phyloP scores from a whole-genome alignment of 1,140 invertebrate species.

The Micrasema minimum region DNA sequence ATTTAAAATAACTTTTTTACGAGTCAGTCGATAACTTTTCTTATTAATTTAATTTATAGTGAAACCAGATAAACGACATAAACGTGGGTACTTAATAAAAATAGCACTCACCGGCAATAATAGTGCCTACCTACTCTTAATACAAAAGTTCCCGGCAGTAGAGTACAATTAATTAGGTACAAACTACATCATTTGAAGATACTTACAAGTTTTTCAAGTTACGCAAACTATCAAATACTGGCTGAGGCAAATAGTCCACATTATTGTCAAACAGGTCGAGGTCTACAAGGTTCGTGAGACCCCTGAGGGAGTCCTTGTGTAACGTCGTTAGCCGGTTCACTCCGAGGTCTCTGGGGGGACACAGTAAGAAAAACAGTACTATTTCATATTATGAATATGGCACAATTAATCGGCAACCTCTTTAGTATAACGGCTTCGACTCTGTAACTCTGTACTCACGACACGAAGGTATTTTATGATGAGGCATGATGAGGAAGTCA shows the following conservation, averaged over 20 bases:
- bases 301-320: conserved; percentile 79
- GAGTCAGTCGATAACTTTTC: too few relatives aligned
- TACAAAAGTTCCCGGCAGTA: too few relatives aligned
- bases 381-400: neutral
- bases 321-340: conserved; percentile 77
- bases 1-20: too few relatives aligned
- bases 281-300: conserved; percentile 74
- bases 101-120: too few relatives aligned
- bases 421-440: neutral
- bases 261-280: conserved; percentile 83
- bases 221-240: conserved; percentile 77
- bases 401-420: neutral
- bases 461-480: neutral
- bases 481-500: neutral
- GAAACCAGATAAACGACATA: too few relatives aligned
- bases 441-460: neutral
- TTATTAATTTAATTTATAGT: too few relatives aligned
- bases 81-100: too few relatives aligned
- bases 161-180: too few relatives aligned
- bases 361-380: neutral
- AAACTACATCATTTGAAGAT: conserved; percentile 38
- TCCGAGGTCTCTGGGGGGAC: conserved; percentile 74
- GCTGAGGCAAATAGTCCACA: conserved; percentile 79
- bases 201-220: conserved; percentile 78
- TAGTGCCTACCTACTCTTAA: too few relatives aligned